phyloP scores from a whole-genome alignment of 2,797 vertebrate species.

The Simalia tracyae region DNA sequence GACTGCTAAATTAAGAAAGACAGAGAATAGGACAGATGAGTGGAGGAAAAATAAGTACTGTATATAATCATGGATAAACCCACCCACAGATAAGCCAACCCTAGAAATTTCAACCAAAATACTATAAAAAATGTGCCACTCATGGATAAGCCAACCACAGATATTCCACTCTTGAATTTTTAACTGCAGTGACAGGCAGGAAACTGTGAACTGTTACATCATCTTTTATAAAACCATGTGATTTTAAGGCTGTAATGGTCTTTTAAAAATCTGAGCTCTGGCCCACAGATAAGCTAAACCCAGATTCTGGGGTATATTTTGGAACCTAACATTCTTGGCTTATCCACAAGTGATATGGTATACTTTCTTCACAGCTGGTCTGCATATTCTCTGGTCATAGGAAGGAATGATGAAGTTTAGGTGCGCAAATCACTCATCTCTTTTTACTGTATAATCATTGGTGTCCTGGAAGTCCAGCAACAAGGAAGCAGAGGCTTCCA shows the following conservation, averaged over 20 bases:
- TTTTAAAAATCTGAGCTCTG: not conserved
- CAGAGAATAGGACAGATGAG: not conserved
- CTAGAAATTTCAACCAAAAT: not conserved
- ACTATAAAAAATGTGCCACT: not conserved
- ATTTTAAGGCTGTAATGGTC: not conserved
- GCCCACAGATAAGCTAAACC: not conserved
- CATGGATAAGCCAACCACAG: not conserved
- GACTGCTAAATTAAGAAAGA: not conserved
- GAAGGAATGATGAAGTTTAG: not conserved
- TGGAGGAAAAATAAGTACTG: not conserved
- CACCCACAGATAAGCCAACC: not conserved
- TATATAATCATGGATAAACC: not conserved
- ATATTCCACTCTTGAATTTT: not conserved
- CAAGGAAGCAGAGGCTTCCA: not conserved
- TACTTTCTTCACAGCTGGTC: not conserved
- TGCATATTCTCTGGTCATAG: not conserved
- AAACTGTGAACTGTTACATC: not conserved
- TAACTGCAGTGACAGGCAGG: not conserved
- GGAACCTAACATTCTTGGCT: not conserved
- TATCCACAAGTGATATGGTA: not conserved
- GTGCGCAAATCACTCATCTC: not conserved
- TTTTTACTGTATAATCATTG: not conserved
- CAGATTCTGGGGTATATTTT: not conserved
- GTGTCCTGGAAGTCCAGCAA: not conserved
- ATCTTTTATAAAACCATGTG: not conserved